These are phyloP conservation scores for Smutsia gigantea DNA, from an alignment of 2,797 vertebrate genomes.

Conservation along the genomic window DNA sequence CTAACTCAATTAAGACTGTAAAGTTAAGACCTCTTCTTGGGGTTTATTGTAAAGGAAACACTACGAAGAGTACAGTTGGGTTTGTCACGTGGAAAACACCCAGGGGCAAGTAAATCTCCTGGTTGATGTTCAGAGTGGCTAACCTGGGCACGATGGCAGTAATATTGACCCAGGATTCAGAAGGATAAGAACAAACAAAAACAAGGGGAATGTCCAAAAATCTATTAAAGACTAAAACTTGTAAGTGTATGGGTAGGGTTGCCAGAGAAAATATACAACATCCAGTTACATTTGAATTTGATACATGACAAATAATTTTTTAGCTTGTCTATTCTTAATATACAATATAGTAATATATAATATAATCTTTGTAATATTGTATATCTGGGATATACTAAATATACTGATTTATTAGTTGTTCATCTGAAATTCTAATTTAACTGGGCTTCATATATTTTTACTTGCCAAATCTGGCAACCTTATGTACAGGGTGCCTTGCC, in stretches of 20 bases:
- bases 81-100: background rate
- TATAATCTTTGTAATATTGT: background rate
- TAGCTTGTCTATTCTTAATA: background rate
- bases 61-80: background rate
- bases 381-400: background rate
- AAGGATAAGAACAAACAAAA: background rate
- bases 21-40: background rate
- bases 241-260: background rate
- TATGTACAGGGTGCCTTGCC: background rate
- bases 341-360: background rate
- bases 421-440: constrained; percentile 11
- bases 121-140: background rate
- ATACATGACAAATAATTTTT: background rate
- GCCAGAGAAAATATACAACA: background rate
- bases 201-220: background rate
- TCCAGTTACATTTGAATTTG: background rate
- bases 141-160: background rate
- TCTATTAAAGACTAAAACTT: background rate
- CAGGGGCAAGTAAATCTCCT: background rate
- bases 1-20: background rate
- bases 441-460: background rate
- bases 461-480: background rate
- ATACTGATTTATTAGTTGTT: background rate
- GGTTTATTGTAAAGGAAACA: background rate
- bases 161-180: background rate